phyloP scores from a whole-genome alignment of 2,888 invertebrate genomes.

The Caenorhabditis sp. region DNA sequence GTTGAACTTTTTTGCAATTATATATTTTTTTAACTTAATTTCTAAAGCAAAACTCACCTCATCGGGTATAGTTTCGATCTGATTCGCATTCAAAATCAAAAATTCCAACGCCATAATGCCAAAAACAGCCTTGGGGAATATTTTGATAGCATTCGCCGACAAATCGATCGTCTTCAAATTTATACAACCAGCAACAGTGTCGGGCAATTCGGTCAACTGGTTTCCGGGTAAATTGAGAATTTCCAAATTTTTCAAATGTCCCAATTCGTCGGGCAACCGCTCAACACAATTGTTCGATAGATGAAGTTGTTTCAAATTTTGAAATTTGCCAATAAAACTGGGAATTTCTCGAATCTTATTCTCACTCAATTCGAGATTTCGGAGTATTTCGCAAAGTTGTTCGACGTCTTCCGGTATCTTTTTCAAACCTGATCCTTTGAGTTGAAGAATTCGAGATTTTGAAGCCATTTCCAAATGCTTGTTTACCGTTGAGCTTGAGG shows the following conservation, averaged over 20 bases:
- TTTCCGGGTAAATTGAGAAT: conserved; percentile 73
- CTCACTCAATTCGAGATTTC: conserved; percentile 89
- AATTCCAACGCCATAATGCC: conserved; percentile 74
- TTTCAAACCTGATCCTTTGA: conserved; percentile 84
- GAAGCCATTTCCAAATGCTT: conserved; percentile 92
- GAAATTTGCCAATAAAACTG: conserved; percentile 72
- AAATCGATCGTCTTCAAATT: conserved; percentile 78
- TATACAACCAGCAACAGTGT: conserved; percentile 64
- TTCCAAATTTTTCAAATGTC: conserved; percentile 74
- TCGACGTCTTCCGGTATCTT: conserved; percentile 72
- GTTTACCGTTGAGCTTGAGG: conserved; percentile 76
- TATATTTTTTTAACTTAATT: too few species aligned
- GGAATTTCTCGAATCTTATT: conserved; percentile 81
- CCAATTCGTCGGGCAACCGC: conserved; percentile 73
- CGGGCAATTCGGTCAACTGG: conserved; percentile 72
- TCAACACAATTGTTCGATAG: conserved; percentile 73
- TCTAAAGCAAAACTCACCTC: conserved; percentile 39
- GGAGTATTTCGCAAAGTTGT: conserved; percentile 76
- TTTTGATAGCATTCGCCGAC: conserved; percentile 83
- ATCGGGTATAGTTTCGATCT: conserved; percentile 80
- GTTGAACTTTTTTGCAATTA: too few species aligned
- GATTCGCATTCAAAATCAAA: conserved; percentile 87
- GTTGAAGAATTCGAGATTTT: conserved; percentile 91
- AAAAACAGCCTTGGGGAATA: conserved; percentile 77
- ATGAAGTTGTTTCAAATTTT: conserved; percentile 74